Evolutionary conservation across 1,140 invertebrate genomes (phyloP), one percentile per base, ranked within the genome.

Genomic region (Drusus annulatus): DNA sequence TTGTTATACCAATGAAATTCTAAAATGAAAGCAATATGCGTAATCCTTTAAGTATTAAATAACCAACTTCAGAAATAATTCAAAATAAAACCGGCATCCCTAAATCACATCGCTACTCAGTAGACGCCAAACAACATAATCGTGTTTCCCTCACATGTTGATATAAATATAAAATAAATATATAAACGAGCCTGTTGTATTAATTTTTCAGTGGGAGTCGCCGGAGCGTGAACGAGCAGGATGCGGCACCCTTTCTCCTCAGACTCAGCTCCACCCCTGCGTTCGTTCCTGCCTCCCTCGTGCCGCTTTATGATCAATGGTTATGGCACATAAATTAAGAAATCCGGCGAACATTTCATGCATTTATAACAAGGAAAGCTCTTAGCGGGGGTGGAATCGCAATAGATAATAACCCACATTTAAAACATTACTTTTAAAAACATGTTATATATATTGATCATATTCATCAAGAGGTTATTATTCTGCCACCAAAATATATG

Each of bases 241-340:
- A 71, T 68, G 62, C 51, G 58, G 25, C 68, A 71, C 68, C 68
- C 68, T 21, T 51, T 75, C 13, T 31, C 1, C 23, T 63, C 58
- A 45, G 15, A 8, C 8, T 19, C 31, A 2, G 5, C 50, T 21
- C 10, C 16, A 54, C 74, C 60, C 25, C n/a, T 31, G 69, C 8
- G 58, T 21, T 52, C 17, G 21, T 19, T 19, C 63, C 50, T 31
- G 50, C 78, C 68, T 36, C 16, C 19, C 68, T 28, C 56, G 56
- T 23, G 73, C 82, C 78, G 68, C 78, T 81, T 83, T 80, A 83
- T 80, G 82, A 83, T 83, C 82, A 81, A 81, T 81, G 82, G 77
- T 83, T 83, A 83, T 83, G 82, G 82, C 80, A 83, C 74, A 83
- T 83, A 83, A 83, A 83, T 83, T 83, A 80, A 83, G 78, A 78